phyloP scores from a whole-genome alignment of 2,797 vertebrate genomes.

The Spea hammondii region DNA sequence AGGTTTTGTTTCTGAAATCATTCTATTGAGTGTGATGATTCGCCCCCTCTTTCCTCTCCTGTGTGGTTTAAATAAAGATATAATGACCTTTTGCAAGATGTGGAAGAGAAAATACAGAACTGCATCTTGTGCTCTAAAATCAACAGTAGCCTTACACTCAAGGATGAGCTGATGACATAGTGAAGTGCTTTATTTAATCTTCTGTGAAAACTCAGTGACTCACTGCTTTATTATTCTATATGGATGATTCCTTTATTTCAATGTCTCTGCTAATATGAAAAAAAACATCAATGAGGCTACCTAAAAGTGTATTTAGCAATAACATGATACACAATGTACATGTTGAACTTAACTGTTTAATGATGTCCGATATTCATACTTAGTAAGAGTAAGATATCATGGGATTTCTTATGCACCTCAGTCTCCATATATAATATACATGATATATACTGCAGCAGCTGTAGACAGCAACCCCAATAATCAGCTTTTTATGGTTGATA shows the following conservation, averaged over 20 bases:
- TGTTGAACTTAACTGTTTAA: conserved; percentile 19
- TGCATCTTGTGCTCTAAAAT: conserved; percentile 35
- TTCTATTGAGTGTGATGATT: conserved; percentile 55
- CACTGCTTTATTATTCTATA: conserved; percentile 41
- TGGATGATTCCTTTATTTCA: conserved; percentile 10
- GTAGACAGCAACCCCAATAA: too few relatives aligned
- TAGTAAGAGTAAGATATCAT: background rate
- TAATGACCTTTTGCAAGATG: conserved; percentile 39
- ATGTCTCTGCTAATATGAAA: conserved; percentile 27
- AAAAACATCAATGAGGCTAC: conserved; percentile 35
- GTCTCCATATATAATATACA: background rate
- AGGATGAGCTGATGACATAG: conserved; percentile 47
- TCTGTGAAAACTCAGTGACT: conserved; percentile 43
- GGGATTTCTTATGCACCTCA: background rate
- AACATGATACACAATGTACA: background rate
- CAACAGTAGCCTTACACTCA: conserved; percentile 42
- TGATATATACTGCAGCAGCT: too few relatives aligned
- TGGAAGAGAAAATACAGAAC: conserved; percentile 42
- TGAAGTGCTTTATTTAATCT: conserved; percentile 44
- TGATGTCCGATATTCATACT: background rate
- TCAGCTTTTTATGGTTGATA: too few relatives aligned
- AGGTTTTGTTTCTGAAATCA: conserved; percentile 26
- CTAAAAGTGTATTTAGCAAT: conserved; percentile 17
- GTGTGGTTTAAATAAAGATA: conserved; percentile 38
- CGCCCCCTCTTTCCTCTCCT: conserved; percentile 43